phyloP scores from a whole-genome alignment of 2,113 vertebrate genomes.

The Smithornis capensis region DNA sequence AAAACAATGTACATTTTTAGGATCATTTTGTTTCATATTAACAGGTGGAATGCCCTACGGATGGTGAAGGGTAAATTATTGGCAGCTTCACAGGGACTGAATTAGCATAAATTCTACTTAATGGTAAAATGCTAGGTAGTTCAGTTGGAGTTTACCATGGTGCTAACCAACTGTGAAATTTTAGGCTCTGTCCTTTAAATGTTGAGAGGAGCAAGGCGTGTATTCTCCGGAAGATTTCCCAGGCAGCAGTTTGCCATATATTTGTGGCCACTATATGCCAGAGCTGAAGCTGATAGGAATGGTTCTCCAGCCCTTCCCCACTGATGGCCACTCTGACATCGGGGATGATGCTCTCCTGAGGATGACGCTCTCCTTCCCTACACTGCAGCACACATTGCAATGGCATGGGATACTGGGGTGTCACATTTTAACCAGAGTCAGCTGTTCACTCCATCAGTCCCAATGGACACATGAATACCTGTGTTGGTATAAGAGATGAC shows the following conservation, averaged over 20 bases:
- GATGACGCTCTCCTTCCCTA: not conserved
- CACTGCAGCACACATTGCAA: not conserved
- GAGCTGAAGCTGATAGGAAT: not conserved
- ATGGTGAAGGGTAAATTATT: not conserved
- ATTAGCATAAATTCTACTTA: constrained; percentile 4
- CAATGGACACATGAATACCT: not conserved
- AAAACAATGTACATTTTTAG: not conserved
- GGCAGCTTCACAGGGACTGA: not conserved
- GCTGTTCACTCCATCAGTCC: not conserved
- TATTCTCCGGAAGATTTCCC: not conserved
- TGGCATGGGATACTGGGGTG: accelerated
- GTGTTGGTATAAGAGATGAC: not conserved
- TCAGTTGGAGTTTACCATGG: not conserved
- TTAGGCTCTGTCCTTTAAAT: not conserved
- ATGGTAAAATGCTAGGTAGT: not conserved
- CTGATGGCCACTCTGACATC: accelerated
- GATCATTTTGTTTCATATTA: not conserved
- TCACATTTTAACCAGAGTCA: not conserved
- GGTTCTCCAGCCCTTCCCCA: not conserved
- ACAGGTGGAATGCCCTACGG: not conserved
- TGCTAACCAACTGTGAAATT: not conserved
- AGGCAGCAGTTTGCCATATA: not conserved
- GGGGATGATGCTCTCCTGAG: no score
- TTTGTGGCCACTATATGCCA: accelerated
- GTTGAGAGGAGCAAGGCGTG: not conserved